phyloP scores from a whole-genome alignment of 2,113 vertebrate species.

The Neolamprologus ventralis region DNA sequence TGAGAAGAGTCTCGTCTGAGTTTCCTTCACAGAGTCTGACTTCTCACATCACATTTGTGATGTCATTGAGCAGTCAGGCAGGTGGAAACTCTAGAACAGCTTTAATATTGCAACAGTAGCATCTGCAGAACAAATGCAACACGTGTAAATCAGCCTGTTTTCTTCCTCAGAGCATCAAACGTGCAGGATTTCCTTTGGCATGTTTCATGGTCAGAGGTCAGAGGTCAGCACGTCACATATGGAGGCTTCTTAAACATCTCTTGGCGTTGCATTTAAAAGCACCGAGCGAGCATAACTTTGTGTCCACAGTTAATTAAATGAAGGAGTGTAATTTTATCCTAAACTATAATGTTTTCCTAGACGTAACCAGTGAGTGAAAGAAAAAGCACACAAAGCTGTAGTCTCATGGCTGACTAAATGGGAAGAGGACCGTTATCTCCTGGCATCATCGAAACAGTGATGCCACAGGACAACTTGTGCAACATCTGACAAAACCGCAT shows the following conservation, averaged over 20 bases:
- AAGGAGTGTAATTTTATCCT: not conserved
- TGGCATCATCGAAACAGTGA: not conserved
- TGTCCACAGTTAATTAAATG: not conserved
- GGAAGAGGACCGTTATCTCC: not conserved
- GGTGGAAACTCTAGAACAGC: not conserved
- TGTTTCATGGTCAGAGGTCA: fast-evolving
- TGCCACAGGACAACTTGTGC: not conserved
- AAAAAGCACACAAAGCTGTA: not conserved
- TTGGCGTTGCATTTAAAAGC: not conserved
- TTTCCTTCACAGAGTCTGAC: not conserved
- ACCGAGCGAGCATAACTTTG: fast-evolving
- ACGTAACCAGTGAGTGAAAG: not conserved
- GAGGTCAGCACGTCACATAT: not conserved
- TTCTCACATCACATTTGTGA: fast-evolving
- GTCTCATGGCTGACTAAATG: not conserved
- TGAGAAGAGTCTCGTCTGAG: not conserved
- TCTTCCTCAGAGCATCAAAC: not conserved
- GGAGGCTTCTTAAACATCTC: not conserved
- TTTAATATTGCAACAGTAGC: not conserved
- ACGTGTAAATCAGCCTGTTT: not conserved
- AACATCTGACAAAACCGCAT: not conserved
- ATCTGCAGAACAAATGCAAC: not conserved
- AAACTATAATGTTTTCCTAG: not conserved
- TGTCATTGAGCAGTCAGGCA: not conserved
- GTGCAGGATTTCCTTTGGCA: not conserved